Conservation (phyloP, 2,888 invertebrate genomes). For the Ecliptopera silaceata region DNA sequence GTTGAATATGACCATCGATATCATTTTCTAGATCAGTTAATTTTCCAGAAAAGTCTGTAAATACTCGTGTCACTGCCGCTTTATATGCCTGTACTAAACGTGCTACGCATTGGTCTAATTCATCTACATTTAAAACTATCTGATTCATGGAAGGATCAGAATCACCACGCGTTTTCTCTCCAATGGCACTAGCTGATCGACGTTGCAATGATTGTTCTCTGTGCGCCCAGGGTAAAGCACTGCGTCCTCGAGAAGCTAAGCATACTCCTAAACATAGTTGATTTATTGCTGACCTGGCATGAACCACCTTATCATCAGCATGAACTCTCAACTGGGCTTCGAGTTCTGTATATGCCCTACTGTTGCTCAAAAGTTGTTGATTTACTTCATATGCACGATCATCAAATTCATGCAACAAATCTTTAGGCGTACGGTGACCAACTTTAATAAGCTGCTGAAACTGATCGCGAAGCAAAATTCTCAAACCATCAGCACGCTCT, state of each 20-base stretch:
- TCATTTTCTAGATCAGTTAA: slow-evolving; percentile 50
- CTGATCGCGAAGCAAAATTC: slow-evolving; percentile 53
- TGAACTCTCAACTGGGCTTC: slow-evolving; percentile 57
- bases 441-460: slow-evolving; percentile 58
- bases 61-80: slow-evolving; percentile 50
- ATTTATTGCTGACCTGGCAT: slow-evolving; percentile 55
- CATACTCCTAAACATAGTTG: slow-evolving; percentile 53
- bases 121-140: slow-evolving; percentile 42
- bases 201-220: slow-evolving; percentile 31
- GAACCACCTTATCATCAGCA: slow-evolving; percentile 50
- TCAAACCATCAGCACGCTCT: slow-evolving; percentile 59
- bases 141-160: slow-evolving; percentile 30
- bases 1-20: slow-evolving; percentile 38
- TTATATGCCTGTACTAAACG: slow-evolving; percentile 57
- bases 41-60: slow-evolving; percentile 50
- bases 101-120: slow-evolving; percentile 50
- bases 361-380: slow-evolving; percentile 69
- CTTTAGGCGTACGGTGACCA: slow-evolving; percentile 58
- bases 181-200: slow-evolving; percentile 38
- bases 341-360: slow-evolving; percentile 59
- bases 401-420: slow-evolving; percentile 66
- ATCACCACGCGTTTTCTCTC: slow-evolving; percentile 15
- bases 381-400: slow-evolving; percentile 64
- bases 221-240: slow-evolving; percentile 42
- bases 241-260: slow-evolving; percentile 38